These are phyloP conservation scores for Tetramorium simillimum DNA, from an alignment of 1,140 invertebrate genomes.

Conservation along the genomic window DNA sequence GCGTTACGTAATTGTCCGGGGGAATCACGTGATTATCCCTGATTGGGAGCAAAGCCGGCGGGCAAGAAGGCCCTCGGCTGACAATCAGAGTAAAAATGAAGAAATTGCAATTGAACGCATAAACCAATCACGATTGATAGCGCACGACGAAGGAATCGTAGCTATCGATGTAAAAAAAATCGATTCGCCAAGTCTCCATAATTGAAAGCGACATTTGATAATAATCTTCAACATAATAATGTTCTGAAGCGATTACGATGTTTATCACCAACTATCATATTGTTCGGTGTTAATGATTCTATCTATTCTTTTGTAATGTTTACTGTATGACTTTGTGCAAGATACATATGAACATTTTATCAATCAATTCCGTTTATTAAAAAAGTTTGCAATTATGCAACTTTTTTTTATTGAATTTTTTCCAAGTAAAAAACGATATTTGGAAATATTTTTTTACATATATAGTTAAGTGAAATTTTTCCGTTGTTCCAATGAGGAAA, in stretches of 20 bases:
- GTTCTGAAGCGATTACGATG: background rate
- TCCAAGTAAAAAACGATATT: background rate
- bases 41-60: slow-evolving; percentile 59
- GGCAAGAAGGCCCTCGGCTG: slow-evolving; percentile 23
- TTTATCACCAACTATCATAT: background rate
- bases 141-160: background rate
- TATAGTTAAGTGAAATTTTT: background rate
- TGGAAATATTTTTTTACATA: background rate
- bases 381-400: background rate
- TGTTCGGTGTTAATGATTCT: background rate
- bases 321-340: background rate
- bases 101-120: background rate
- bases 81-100: background rate
- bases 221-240: slow-evolving; percentile 20
- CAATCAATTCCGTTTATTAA: background rate
- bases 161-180: background rate
- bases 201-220: slow-evolving; percentile 32
- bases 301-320: background rate
- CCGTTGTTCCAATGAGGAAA: background rate
- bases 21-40: slow-evolving; percentile 65
- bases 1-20: slow-evolving; percentile 57
- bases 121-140: background rate
- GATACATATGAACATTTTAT: background rate
- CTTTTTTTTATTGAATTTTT: background rate
- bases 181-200: background rate